A percentile compares a stretch with the other conserved stretches of the same genome.
Conservation (phyloP, 2,113 vertebrate genomes). For the Sebastes fasciatus region DNA sequence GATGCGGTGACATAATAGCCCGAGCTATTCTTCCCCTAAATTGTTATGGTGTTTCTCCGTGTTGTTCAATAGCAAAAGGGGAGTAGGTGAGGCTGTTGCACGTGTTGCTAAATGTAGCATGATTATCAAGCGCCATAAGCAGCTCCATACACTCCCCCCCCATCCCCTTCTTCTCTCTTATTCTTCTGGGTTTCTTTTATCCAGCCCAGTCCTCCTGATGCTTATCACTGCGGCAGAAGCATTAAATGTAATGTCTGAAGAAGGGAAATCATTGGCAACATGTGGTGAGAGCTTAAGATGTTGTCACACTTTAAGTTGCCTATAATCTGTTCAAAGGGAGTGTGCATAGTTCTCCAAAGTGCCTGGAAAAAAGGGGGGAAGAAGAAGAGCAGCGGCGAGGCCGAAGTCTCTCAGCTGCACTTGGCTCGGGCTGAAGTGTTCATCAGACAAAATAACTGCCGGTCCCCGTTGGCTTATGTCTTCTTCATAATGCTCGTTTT, state of each 20-base stretch:
- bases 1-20: slow-evolving; percentile 88
- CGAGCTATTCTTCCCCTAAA: slow-evolving; percentile 79
- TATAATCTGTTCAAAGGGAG: slow-evolving; percentile 90
- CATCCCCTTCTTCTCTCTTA: slow-evolving; percentile 48
- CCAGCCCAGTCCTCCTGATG: slow-evolving; percentile 82
- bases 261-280: slow-evolving; percentile 87
- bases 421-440: slow-evolving; percentile 62
- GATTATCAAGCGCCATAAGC: slow-evolving; percentile 78
- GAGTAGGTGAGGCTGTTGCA: slow-evolving; percentile 76
- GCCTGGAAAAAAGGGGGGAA: slow-evolving; percentile 71
- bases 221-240: slow-evolving; percentile 85
- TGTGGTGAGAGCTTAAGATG: slow-evolving; percentile 90
- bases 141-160: slow-evolving; percentile 40
- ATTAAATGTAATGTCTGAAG: slow-evolving; percentile 88
- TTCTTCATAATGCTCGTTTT: slow-evolving; percentile 43
- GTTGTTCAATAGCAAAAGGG: slow-evolving; percentile 84
- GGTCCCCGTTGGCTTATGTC: slow-evolving; percentile 54
- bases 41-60: slow-evolving; percentile 86
- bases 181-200: slow-evolving; percentile 83
- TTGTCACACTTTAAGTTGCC: slow-evolving; percentile 92
- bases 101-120: slow-evolving; percentile 83
- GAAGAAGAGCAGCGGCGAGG: slow-evolving; percentile 39
- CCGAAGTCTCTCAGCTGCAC: slow-evolving; percentile 61
- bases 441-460: slow-evolving; percentile 64
- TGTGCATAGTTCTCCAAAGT: slow-evolving; percentile 81